phyloP scores from a whole-genome alignment of 2,797 vertebrate genomes.

The Hydrolagus colliei region DNA sequence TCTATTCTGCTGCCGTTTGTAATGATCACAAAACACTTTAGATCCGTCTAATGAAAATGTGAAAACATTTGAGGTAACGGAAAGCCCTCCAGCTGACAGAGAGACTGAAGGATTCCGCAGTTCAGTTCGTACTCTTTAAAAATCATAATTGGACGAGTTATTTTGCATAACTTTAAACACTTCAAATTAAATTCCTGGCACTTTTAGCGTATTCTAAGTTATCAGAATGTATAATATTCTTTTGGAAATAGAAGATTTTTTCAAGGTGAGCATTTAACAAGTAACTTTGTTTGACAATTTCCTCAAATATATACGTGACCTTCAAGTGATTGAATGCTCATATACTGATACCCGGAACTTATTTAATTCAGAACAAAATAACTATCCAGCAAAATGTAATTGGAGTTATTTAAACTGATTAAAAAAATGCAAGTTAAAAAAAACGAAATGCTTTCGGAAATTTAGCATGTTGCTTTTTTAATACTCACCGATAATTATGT shows the following conservation, averaged over 20 bases:
- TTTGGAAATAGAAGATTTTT: no score
- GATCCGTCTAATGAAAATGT: not conserved
- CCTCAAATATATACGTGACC: no score
- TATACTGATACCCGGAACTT: no score
- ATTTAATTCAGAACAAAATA: not conserved
- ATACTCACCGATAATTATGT: not conserved
- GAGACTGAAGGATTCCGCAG: not conserved
- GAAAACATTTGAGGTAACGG: not conserved
- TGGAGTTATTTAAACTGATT: not conserved
- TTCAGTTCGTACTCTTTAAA: not conserved
- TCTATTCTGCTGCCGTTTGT: not conserved
- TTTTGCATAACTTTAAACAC: not conserved
- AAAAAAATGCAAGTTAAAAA: not conserved
- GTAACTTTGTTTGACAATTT: no score
- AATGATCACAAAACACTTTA: conserved; percentile 7
- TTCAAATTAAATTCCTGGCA: no score
- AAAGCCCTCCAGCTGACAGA: not conserved
- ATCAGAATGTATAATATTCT: no score
- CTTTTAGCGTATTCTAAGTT: no score
- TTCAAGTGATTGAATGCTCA: no score
- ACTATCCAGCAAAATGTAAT: not conserved
- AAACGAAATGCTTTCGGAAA: not conserved
- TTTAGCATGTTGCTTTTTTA: not conserved
- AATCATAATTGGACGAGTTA: not conserved
- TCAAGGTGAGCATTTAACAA: no score